A percentile compares a stretch with the other conserved stretches of the same genome.
These are phyloP conservation scores for Aplocera efformata DNA, from an alignment of 2,888 invertebrate genomes.

Conservation along the genomic window DNA sequence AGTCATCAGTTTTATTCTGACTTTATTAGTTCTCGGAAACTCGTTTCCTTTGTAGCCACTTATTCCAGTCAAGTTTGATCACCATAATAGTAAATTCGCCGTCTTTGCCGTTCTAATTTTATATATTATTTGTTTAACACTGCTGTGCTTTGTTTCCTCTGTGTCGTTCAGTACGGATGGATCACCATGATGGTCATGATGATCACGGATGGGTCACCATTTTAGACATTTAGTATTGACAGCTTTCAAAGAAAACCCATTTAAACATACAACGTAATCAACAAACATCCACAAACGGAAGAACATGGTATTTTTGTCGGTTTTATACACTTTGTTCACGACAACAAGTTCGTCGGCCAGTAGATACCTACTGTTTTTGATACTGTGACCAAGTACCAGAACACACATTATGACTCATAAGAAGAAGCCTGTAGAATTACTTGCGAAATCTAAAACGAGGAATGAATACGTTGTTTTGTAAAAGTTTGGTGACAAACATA, in stretches of 20 bases:
- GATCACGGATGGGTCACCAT: too few relatives aligned
- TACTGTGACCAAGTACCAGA: not conserved
- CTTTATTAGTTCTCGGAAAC: slow-evolving; percentile 7
- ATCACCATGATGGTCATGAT: too few relatives aligned
- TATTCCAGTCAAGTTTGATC: not conserved
- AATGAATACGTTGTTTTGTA: slow-evolving; percentile 4
- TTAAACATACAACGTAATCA: too few relatives aligned
- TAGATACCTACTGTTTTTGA: not conserved
- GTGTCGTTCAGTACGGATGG: too few relatives aligned
- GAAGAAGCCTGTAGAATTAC: not conserved
- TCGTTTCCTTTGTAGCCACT: slow-evolving; percentile 6
- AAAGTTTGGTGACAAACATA: not conserved
- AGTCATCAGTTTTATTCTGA: not conserved
- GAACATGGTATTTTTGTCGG: not conserved
- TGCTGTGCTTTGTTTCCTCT: too few relatives aligned
- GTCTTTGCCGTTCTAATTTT: too few relatives aligned
- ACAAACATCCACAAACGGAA: too few relatives aligned
- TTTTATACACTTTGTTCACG: slow-evolving; percentile 1
- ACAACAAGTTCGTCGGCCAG: slow-evolving; percentile 2
- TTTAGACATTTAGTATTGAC: too few relatives aligned
- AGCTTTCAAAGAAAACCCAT: too few relatives aligned
- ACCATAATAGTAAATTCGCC: too few relatives aligned
- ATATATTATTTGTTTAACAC: too few relatives aligned
- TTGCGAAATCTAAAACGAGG: slow-evolving; percentile 13
- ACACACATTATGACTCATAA: not conserved